phyloP scores from a whole-genome alignment of 2,888 invertebrate genomes.

The Hipparchia semele region DNA sequence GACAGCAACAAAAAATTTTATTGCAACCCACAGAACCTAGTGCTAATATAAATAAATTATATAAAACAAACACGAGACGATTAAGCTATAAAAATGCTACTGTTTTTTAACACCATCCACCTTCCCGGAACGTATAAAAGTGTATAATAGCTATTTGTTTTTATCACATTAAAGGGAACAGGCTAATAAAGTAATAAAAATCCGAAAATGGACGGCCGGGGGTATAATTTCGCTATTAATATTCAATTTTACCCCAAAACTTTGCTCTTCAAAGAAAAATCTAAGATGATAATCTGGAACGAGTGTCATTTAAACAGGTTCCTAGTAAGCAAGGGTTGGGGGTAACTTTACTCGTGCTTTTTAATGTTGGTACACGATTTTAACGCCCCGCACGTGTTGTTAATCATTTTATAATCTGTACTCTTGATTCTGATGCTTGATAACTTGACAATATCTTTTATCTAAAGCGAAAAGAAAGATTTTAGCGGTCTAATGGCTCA shows the following conservation, averaged over 20 bases:
- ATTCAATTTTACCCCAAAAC: constrained; percentile 79
- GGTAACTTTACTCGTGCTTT: constrained; percentile 33
- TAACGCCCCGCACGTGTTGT: constrained; percentile 44
- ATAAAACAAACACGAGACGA: constrained; percentile 66
- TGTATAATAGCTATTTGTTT: constrained; percentile 76
- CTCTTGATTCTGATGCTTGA: constrained; percentile 8
- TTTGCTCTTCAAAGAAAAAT: constrained; percentile 78
- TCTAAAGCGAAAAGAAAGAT: neutral
- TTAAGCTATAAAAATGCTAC: constrained; percentile 80
- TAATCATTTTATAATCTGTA: constrained; percentile 20
- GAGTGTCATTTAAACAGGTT: constrained; percentile 70
- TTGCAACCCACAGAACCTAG: constrained; percentile 49
- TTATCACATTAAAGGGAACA: constrained; percentile 71
- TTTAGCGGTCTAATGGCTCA: no score
- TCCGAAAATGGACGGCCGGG: constrained; percentile 56
- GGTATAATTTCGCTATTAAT: constrained; percentile 81
- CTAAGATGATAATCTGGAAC: constrained; percentile 71
- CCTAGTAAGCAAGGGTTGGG: constrained; percentile 69
- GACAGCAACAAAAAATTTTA: constrained; percentile 45
- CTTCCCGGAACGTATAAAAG: constrained; percentile 73
- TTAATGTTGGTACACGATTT: constrained; percentile 47
- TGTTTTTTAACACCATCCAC: constrained; percentile 77
- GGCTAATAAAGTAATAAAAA: constrained; percentile 81
- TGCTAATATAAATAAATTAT: constrained; percentile 60
- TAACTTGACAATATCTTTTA: neutral